Evolutionary conservation across 2,797 vertebrate species (phyloP).

Genomic region (Galaxias olidus): DNA sequence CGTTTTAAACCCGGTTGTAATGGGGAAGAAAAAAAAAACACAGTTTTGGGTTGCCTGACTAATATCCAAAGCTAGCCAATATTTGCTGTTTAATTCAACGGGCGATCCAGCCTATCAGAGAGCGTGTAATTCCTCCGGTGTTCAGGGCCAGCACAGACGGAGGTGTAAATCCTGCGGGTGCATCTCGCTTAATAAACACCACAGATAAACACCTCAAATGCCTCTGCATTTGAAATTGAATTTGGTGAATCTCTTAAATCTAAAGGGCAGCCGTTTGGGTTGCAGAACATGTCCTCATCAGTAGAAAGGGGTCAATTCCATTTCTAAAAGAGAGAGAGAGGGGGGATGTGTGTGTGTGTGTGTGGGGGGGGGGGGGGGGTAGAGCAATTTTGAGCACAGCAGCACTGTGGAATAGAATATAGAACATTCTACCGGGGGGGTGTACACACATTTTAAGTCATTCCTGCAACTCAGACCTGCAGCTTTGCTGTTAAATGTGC

Average conservation of each 20-base stretch:
- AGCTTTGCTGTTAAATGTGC: no score
- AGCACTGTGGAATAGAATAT: slow-evolving; percentile 39
- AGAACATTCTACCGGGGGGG: slow-evolving; percentile 14
- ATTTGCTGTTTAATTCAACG: slow-evolving; percentile 62
- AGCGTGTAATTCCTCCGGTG: slow-evolving; percentile 45
- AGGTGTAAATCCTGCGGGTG: slow-evolving; percentile 39
- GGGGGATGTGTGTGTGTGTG: no score
- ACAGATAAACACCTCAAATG: slow-evolving; percentile 43
- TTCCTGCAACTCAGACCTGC: background rate
- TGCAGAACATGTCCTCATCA: slow-evolving; percentile 36
- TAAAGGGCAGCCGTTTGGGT: slow-evolving; percentile 21
- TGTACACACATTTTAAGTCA: slow-evolving; percentile 1
- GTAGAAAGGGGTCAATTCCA: slow-evolving; percentile 42
- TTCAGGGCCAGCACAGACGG: slow-evolving; percentile 41
- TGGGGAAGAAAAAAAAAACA: slow-evolving; percentile 20
- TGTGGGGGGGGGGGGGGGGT: no score
- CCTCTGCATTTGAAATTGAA: slow-evolving; percentile 55
- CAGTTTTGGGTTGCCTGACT: slow-evolving; percentile 20
- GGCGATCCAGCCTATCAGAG: no score
- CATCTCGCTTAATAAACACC: slow-evolving; percentile 53
- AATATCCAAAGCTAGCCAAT: slow-evolving; percentile 39
- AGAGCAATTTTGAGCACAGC: slow-evolving; percentile 20
- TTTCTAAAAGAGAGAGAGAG: no score
- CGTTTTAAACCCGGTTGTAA: slow-evolving; percentile 23
- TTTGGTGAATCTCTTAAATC: slow-evolving; percentile 41